These are phyloP conservation scores for Macquaria ambigua DNA, from an alignment of 2,113 vertebrate species.

Conservation along the genomic window DNA sequence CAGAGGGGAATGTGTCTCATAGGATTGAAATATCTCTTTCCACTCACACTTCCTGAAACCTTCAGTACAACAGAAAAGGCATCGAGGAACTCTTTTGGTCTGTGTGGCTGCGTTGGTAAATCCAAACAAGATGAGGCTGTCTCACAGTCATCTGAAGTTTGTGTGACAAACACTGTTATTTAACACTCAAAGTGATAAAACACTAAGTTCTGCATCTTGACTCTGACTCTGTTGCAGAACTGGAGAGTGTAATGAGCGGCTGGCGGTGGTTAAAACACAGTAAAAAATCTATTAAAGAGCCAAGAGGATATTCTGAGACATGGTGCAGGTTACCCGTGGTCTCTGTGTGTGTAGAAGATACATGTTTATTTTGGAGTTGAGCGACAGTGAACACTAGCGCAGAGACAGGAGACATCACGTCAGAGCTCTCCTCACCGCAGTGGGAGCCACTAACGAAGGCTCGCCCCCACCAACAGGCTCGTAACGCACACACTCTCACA, in stretches of 20 bases:
- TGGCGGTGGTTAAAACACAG: conserved; percentile 53
- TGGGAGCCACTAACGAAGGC: conserved; percentile 68
- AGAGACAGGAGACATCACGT: conserved; percentile 71
- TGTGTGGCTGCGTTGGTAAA: conserved; percentile 52
- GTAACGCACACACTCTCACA: conserved; percentile 53
- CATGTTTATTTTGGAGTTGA: conserved; percentile 69
- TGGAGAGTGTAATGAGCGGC: conserved; percentile 50
- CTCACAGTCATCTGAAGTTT: conserved; percentile 39
- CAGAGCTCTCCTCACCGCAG: conserved; percentile 63
- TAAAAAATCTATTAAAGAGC: conserved; percentile 54
- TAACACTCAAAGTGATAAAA: conserved; percentile 51
- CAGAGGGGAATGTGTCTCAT: conserved; percentile 84
- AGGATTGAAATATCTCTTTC: conserved; percentile 73
- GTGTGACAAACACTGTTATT: conserved; percentile 57
- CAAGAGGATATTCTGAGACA: conserved; percentile 60
- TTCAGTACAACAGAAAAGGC: conserved; percentile 45
- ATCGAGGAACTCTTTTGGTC: conserved; percentile 47
- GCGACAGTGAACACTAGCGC: conserved; percentile 55
- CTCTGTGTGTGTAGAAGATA: conserved; percentile 57
- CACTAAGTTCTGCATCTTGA: conserved; percentile 10
- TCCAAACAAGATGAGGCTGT: conserved; percentile 72
- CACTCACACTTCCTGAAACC: conserved; percentile 59
- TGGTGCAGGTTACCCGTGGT: conserved; percentile 61
- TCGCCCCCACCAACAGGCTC: conserved; percentile 39
- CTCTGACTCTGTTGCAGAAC: conserved; percentile 27